Evolutionary conservation across 2,888 invertebrate genomes (phyloP), one percentile per base, ranked within the genome.

Genomic region (Phyllotreta striolata): DNA sequence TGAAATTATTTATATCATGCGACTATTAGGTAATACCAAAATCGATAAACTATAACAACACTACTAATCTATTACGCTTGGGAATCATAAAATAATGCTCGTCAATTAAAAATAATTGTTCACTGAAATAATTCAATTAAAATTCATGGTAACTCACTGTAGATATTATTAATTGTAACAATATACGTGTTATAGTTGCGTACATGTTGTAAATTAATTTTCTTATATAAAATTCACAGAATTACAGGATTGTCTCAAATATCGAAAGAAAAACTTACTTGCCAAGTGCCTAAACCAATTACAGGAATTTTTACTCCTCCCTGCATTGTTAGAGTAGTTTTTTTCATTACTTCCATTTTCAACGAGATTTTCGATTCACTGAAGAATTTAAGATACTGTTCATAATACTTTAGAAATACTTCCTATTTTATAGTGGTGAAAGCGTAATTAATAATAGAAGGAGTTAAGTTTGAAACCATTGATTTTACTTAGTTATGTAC

Each of bases 281-380:
- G 58, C 47, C 47, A 58, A 34, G 58, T 58, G n/a, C 58, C 58
- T 12, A 58, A 34, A 24, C 58, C 58, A 5, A 58, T 40, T 8
- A 58, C 24, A 10, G 58, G 58, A 9, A 58, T 58, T 58, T 58
- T 58, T 5, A 58, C 44, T 49, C 47, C 49, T 14, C 58, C 58
- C 34, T 47, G 13, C 58, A 58, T 58, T 41, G 39, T 58, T 40
- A 58, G 12, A 3, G 58, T 7, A 43, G 37, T 55, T 24, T 35
- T 51, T 13, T 24, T 49, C 1, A 49, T 14, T 24, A 24, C 4
- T 24, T 24, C 24, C 44, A 44, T 14, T 7, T 44, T 14, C 44
- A 9, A 44, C n/a, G 14, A 12, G 9, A 47, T 1, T n/a, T 34
- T 9, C 35, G 34, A 49, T 34, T 24, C 24, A 49, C 8, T 49